These are phyloP conservation scores for Steinernema scapterisci DNA, from an alignment of 2,888 invertebrate species.

Conservation along the genomic window DNA sequence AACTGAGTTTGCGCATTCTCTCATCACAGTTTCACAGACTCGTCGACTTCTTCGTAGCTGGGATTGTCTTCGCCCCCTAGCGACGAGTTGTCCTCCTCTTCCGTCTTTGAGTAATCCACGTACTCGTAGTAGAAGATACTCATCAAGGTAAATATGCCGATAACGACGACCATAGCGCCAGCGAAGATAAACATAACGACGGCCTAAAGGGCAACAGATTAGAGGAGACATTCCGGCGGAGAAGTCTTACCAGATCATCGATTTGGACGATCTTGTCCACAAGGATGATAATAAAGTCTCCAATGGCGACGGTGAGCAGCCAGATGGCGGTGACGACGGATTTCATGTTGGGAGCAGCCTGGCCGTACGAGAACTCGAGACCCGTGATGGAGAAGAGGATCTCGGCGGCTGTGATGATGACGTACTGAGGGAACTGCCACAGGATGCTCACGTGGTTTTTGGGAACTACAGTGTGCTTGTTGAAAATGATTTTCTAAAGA, in stretches of 20 bases:
- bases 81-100: slow-evolving; percentile 44
- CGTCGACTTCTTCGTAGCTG: slow-evolving; percentile 18
- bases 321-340: slow-evolving; percentile 87
- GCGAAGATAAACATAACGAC: slow-evolving; percentile 50
- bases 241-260: slow-evolving; percentile 42
- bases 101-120: slow-evolving; percentile 40
- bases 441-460: slow-evolving; percentile 44
- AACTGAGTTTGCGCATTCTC: not conserved
- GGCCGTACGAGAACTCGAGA: slow-evolving; percentile 62
- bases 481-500: not conserved
- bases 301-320: slow-evolving; percentile 87
- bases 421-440: slow-evolving; percentile 67
- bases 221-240: slow-evolving; percentile 17
- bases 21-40: not conserved
- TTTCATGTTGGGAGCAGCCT: slow-evolving; percentile 87
- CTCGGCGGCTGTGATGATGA: slow-evolving; percentile 69
- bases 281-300: slow-evolving; percentile 85
- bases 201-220: slow-evolving; percentile 54
- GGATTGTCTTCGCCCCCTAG: slow-evolving; percentile 21
- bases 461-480: slow-evolving; percentile 35
- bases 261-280: slow-evolving; percentile 46
- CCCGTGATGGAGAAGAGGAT: slow-evolving; percentile 70
- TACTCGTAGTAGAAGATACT: slow-evolving; percentile 77
- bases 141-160: slow-evolving; percentile 81
- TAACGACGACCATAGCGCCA: slow-evolving; percentile 78